Evolutionary conservation across 2,113 vertebrate genomes (phyloP), one percentile per base, ranked within the genome.

Genomic region (Bungarus multicinctus): DNA sequence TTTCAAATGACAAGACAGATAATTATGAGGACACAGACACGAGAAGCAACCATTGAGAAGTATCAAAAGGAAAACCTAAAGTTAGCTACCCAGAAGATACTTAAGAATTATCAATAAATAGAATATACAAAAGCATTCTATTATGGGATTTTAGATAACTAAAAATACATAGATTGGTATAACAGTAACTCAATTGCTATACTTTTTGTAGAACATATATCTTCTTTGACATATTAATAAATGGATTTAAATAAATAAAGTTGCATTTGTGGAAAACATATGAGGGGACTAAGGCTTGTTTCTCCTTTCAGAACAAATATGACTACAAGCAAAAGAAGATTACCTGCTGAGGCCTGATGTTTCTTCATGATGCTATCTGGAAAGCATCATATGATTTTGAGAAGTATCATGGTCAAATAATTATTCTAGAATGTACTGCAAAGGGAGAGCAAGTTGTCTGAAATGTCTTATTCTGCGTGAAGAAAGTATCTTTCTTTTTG

Each of bases 1-100:
- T 45, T 93, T 86, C 64, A 90, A 91, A 74, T 54, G 3, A 47
- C 92, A 90, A 43, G 50, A 23, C 34, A 94, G 87, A 91, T n/a
- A 89, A 50, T 93, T 93, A 91, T 93, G 91, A 2, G 57, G 12
- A 50, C 1, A 6, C 74, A 93, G 45, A 87, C 0, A 55, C 4
- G 27, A 0, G 53, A 91, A 90, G 47, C 89, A 90, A 55, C 57
- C n/a, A 87, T 27, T 55, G 89, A 91, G 54, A 64, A 85, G 45
- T 89, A 30, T 89, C 43, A 89, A 53, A 30, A 93, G n/a, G 90
- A 81, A 34, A 58, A 22, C n/a, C 14, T n/a, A 20, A 89, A 55
- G 60, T 74, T 30, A 89, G 12, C 54, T 47, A 12, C 74, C 34
- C 16, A 92, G 90, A 18, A 90, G 89, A 95, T 45, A 50, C 34